phyloP scores from a whole-genome alignment of 1,140 invertebrate genomes.

The Spodoptera litura region DNA sequence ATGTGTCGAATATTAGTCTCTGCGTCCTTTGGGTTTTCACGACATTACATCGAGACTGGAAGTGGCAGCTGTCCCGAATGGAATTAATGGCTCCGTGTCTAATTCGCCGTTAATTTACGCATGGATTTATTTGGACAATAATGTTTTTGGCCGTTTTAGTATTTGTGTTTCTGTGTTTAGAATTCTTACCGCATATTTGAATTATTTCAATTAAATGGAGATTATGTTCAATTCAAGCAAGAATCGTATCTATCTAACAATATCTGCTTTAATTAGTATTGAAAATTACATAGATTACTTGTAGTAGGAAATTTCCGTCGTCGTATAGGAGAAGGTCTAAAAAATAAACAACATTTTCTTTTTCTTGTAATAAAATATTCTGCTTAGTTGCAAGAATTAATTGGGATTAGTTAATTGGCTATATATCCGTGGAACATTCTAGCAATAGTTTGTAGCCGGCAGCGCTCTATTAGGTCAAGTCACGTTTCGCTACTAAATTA shows the following conservation, averaged over 20 bases:
- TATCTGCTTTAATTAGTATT: no score
- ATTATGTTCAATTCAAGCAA: no score
- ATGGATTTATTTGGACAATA: neutral
- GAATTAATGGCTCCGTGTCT: slow-evolving; percentile 26
- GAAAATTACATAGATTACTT: no score
- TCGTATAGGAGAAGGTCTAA: neutral
- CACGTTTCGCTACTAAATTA: slow-evolving; percentile 37
- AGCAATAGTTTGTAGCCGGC: slow-evolving; percentile 2
- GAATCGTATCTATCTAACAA: no score
- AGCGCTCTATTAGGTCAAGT: slow-evolving; percentile 27
- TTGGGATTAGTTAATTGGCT: slow-evolving; percentile 25
- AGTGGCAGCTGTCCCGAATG: slow-evolving; percentile 7
- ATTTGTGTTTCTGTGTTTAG: neutral
- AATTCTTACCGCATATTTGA: no score
- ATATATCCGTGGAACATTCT: slow-evolving; percentile 24
- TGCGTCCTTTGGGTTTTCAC: slow-evolving; percentile 30
- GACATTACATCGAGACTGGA: neutral
- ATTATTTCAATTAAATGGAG: no score
- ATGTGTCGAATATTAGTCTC: slow-evolving; percentile 43
- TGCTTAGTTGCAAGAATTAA: slow-evolving; percentile 10
- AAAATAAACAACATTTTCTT: neutral
- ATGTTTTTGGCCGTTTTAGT: neutral
- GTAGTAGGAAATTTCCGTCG: neutral
- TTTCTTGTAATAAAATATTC: neutral
- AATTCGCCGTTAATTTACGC: slow-evolving; percentile 13